Conservation (phyloP, 2,888 invertebrate genomes). For the Cataglyphis albicans region DNA sequence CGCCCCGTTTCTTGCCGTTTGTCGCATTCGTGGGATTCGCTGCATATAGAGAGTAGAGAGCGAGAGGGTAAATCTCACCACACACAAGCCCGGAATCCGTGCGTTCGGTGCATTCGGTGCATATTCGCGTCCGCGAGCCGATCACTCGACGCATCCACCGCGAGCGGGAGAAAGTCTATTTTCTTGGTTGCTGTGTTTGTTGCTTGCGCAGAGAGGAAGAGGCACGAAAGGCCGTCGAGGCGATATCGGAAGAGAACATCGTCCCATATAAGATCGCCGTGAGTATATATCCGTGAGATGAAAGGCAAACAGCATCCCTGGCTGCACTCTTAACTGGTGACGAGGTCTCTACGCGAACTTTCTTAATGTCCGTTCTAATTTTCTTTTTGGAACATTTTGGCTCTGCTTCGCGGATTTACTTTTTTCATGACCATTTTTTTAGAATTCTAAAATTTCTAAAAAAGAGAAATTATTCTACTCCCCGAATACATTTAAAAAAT, state of each 20-base stretch:
- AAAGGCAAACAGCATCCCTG: constrained; percentile 34
- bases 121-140: constrained; percentile 20
- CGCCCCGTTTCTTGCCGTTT: constrained; percentile 50
- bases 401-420: background rate
- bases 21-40: constrained; percentile 32
- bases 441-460: background rate
- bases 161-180: constrained; percentile 52
- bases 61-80: background rate
- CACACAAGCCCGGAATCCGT: constrained; percentile 15
- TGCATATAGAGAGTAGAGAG: background rate
- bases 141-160: background rate
- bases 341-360: background rate
- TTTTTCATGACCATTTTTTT: background rate
- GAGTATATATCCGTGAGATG: constrained; percentile 68
- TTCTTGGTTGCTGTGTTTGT: constrained; percentile 58
- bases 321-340: background rate
- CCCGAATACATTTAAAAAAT: background rate
- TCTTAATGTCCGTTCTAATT: background rate
- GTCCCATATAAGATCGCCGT: constrained; percentile 85
- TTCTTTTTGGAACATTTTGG: background rate
- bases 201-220: constrained; percentile 80
- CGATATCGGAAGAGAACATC: constrained; percentile 81
- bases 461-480: background rate
- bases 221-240: constrained; percentile 79
- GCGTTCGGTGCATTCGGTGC: constrained; percentile 27